phyloP scores from a whole-genome alignment of 2,113 vertebrate genomes.

The Lipotes vexillifer region DNA sequence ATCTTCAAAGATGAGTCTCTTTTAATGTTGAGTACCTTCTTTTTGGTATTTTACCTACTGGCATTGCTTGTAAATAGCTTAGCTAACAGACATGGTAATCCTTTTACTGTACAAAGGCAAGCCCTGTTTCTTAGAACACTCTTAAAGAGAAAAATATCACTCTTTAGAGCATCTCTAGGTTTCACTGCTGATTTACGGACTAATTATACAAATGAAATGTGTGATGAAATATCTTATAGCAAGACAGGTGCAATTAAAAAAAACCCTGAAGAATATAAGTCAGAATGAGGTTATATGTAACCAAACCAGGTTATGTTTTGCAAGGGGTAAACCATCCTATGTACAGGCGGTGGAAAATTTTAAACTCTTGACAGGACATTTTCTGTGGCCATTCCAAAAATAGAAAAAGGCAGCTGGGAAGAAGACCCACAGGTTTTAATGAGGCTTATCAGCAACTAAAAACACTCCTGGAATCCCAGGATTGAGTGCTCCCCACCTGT shows the following conservation, averaged over 20 bases:
- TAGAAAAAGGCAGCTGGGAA: conserved; percentile 81
- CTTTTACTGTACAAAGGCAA: neutral
- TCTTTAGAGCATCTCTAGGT: neutral
- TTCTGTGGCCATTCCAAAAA: conserved; percentile 78
- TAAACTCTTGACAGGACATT: conserved; percentile 75
- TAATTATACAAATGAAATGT: neutral
- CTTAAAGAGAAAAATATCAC: neutral
- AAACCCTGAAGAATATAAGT: neutral
- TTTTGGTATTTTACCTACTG: conserved; percentile 12
- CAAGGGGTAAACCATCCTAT: conserved; percentile 43
- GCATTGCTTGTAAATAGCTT: neutral
- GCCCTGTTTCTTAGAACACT: neutral
- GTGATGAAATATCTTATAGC: neutral
- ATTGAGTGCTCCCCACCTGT: conserved; percentile 78
- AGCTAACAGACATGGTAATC: neutral
- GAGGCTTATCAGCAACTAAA: conserved; percentile 57
- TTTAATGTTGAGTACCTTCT: neutral
- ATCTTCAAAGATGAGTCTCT: neutral
- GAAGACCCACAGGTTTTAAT: conserved; percentile 27
- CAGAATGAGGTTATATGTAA: neutral
- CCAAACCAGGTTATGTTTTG: conserved; percentile 66
- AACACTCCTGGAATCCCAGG: conserved; percentile 72
- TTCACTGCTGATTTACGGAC: conserved; percentile 9
- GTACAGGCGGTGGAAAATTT: conserved; percentile 76
- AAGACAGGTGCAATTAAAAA: conserved; percentile 21